Base-by-base conservation (phyloP, 2,888 invertebrate species). In the Galerucella calmariensis region DNA sequence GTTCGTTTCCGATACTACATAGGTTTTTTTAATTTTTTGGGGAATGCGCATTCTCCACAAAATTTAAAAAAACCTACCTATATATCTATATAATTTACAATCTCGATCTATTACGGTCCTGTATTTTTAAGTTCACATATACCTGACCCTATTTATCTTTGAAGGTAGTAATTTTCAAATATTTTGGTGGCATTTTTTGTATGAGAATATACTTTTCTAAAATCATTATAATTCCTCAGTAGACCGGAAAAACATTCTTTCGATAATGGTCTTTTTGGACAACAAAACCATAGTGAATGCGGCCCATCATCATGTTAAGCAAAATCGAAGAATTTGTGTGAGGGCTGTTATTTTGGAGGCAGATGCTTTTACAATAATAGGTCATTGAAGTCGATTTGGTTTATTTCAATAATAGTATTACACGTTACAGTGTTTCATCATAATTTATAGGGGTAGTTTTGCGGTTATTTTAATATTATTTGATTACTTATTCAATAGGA, bases 131-230 rank as follows among this genome's bases (percentile, higher is more conserved):
- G 16, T 20, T 44, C 63, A 67, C 74, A 78, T 81, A 81, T 81
- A 81, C 81, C 81, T 80, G 79, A 77, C 75, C 44, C 53, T 59
- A 70, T 75, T 74, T 53, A 69, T 62, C 62, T 63, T 27, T 61
- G 67, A 58, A 70, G 70, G 73, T 71, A 78, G 80, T 81, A 79
- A 83, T 83, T 80, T 83, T 80, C 79, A 82, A 81, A 81, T 80
- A 80, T 79, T 77, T 82, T 74, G 77, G 78, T 79, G 77, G 76
- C 78, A 80, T 82, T 80, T 82, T 80, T 16, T 81, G 75, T 78
- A 75, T 77, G 75, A 61, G 73, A 69, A 70, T 72, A 48, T 59
- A 76, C 75, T 78, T 65, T 69, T 68, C 65, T 70, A 41, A 67
- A 68, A 67, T 74, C 70, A 77, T 81, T 79, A 70, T 81, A 69